A percentile compares a stretch with the other conserved stretches of the same genome.
These are phyloP conservation scores for Nipponacmea schrenckii DNA, from an alignment of 2,888 invertebrate species.

Conservation along the genomic window DNA sequence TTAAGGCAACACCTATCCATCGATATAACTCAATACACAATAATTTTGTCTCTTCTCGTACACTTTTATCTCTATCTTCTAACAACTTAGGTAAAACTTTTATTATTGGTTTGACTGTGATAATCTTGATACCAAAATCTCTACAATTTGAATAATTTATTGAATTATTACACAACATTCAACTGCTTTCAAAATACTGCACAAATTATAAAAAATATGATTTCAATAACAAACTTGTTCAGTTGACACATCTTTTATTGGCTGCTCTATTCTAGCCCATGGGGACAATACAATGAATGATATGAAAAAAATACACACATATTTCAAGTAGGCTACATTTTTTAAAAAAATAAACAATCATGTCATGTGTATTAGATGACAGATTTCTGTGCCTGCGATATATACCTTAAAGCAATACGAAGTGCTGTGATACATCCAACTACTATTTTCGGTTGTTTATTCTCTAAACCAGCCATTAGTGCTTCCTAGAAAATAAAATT, in stretches of 20 bases:
- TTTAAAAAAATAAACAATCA: too few species aligned
- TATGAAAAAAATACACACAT: too few species aligned
- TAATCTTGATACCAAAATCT: conserved; percentile 92
- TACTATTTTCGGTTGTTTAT: conserved; percentile 96
- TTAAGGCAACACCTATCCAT: conserved; percentile 80
- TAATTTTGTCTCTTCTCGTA: conserved; percentile 90
- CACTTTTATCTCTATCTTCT: conserved; percentile 89
- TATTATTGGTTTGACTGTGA: conserved; percentile 84
- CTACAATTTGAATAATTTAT: conserved; percentile 63
- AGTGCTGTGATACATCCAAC: conserved; percentile 83
- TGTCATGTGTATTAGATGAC: too few species aligned
- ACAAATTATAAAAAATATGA: too few species aligned
- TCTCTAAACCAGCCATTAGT: conserved; percentile 90
- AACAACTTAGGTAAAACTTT: conserved; percentile 87
- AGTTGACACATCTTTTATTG: too few species aligned
- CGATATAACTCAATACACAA: conserved; percentile 93
- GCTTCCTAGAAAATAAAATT: conserved; percentile 75
- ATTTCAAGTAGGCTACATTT: too few species aligned
- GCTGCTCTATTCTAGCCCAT: too few species aligned
- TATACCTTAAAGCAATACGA: conserved; percentile 76
- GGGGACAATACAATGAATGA: too few species aligned
- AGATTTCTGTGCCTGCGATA: too few species aligned
- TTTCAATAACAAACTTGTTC: too few species aligned
- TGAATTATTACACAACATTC: not conserved
- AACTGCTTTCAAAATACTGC: too few species aligned